Conservation (phyloP, 2,797 vertebrate species). For the Sebastes hubbsi region DNA sequence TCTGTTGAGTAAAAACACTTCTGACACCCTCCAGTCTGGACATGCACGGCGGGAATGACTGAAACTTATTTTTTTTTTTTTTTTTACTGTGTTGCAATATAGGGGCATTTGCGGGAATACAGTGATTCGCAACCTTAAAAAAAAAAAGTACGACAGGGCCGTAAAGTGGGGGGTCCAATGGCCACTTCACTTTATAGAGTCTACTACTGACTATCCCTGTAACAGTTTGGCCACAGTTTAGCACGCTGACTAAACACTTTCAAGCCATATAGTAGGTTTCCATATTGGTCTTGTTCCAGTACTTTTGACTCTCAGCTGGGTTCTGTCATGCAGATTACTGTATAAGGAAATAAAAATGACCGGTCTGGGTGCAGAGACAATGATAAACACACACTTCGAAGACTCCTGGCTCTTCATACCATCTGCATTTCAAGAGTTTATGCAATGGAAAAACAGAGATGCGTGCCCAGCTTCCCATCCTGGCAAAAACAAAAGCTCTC, state of each 20-base stretch:
- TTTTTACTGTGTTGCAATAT: no score
- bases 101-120: no score
- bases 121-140: no score
- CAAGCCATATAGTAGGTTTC: not conserved
- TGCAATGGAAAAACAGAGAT: constrained; percentile 68
- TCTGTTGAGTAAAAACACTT: no score
- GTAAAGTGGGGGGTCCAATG: no score
- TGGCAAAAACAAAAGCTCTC: constrained; percentile 44
- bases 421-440: constrained; percentile 39
- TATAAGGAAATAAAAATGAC: constrained; percentile 30
- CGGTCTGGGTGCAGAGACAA: not conserved
- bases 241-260: not conserved
- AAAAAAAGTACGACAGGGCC: no score
- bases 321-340: constrained; percentile 26
- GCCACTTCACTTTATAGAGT: not conserved
- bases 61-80: no score
- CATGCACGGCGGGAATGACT: no score
- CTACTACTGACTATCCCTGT: not conserved
- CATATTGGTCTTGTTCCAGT: not conserved
- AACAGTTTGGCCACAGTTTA: not conserved
- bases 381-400: constrained; percentile 20
- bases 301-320: not conserved
- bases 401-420: constrained; percentile 3
- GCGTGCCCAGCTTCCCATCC: constrained; percentile 31
- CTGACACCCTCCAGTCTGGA: no score